Percentiles rank a stretch among this genome's conserved stretches.
Conservation (phyloP, 92 coral and sea anemone genomes). For the Blastomussa wellsi region DNA sequence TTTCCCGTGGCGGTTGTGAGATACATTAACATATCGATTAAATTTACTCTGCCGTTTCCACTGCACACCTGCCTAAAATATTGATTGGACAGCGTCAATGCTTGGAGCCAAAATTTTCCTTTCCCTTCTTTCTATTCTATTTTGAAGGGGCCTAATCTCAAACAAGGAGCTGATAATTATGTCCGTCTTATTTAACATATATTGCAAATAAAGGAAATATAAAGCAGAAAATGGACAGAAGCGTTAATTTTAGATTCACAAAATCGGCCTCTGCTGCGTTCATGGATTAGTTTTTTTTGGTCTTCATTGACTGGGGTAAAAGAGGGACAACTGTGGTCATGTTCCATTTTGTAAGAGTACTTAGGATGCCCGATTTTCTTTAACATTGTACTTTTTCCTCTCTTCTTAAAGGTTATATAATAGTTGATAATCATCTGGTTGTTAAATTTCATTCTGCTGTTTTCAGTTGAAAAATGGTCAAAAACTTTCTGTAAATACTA, state of each 20-base stretch:
- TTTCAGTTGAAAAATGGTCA: neutral
- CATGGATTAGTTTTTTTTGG: neutral
- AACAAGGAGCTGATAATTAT: too few species aligned
- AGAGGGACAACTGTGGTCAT: too few species aligned
- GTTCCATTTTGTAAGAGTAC: too few species aligned
- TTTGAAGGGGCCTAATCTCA: too few species aligned
- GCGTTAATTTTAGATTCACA: neutral
- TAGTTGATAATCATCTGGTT: neutral
- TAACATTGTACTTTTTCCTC: neutral
- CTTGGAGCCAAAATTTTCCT: neutral
- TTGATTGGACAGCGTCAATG: neutral
- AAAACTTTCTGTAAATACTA: neutral
- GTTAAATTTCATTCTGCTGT: neutral
- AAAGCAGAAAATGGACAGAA: neutral
- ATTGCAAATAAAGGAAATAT: neutral
- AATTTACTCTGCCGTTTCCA: neutral
- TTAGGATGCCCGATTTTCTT: neutral
- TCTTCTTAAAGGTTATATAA: neutral
- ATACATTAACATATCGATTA: neutral
- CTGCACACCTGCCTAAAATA: neutral
- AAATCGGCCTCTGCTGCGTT: neutral
- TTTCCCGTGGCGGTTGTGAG: neutral
- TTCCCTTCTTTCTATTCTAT: too few species aligned
- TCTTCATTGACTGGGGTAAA: neutral
- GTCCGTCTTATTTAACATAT: too few species aligned